phyloP scores from a whole-genome alignment of 1,140 invertebrate genomes.

The Dinothrombium tinctorium region DNA sequence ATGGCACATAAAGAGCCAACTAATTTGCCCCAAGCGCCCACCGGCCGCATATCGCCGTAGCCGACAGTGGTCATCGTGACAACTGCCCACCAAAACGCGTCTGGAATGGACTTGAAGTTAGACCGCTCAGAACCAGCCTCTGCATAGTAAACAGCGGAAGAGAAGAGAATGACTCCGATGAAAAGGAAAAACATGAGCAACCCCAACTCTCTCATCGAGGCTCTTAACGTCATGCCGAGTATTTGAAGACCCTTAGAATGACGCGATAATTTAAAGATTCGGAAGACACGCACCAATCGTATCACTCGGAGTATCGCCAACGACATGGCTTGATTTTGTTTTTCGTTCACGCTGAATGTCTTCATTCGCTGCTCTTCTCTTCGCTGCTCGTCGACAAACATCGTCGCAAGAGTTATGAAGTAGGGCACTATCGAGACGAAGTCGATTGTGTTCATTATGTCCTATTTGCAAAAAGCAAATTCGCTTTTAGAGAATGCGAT shows the following conservation, averaged over 20 bases:
- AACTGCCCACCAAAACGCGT: slow-evolving; percentile 2
- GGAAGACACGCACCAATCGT: slow-evolving; percentile 87
- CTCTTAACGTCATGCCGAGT: slow-evolving; percentile 85
- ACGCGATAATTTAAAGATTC: slow-evolving; percentile 93
- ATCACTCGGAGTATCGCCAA: slow-evolving; percentile 90
- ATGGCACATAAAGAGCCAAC: slow-evolving; percentile 96
- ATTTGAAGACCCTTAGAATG: slow-evolving; percentile 95
- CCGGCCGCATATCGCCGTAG: slow-evolving; percentile 94
- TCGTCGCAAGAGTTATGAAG: slow-evolving; percentile 94
- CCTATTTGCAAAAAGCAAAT: slow-evolving; percentile 92
- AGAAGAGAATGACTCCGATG: slow-evolving; percentile 94
- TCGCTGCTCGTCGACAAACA: slow-evolving; percentile 39
- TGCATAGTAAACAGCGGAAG: slow-evolving; percentile 92
- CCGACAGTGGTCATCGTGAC: slow-evolving; percentile 72
- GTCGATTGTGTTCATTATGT: slow-evolving; percentile 99
- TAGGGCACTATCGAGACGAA: slow-evolving; percentile 99
- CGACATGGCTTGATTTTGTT: slow-evolving; percentile 57
- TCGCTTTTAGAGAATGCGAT: no score
- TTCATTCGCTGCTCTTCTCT: no score
- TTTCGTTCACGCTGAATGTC: no score
- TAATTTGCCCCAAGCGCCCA: slow-evolving; percentile 96
- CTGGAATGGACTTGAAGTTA: slow-evolving; percentile 57
- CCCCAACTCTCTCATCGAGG: slow-evolving; percentile 97
- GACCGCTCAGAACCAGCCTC: slow-evolving; percentile 76
- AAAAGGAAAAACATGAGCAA: slow-evolving; percentile 99